Base-by-base conservation (phyloP, 2,888 invertebrate species). In the Bursaphelenchus okinawaensis region DNA sequence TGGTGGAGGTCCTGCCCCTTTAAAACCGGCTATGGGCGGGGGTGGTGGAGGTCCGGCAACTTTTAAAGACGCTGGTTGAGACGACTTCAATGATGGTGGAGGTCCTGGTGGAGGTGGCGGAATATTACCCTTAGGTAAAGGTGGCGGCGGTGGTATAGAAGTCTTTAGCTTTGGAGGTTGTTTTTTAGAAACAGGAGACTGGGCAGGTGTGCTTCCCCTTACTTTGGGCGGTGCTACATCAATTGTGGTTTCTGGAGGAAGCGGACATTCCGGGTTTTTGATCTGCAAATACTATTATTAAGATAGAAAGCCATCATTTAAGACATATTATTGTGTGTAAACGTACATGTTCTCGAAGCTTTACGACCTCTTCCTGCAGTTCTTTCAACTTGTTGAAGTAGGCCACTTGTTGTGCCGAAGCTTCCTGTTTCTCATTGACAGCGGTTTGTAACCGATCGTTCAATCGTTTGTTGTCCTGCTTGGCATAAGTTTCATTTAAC, bases 311-410 rank as follows among this genome's bases (percentile, higher is more conserved):
- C 7, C 12, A 9, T 54, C 16, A 12, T 12, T 12, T 40, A 12
- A 16, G 40, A 16, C 40, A 12, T 40, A 16, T 40, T 40, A 16
- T 40, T 16, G 40, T 27, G n/a, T n/a, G n/a, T n/a, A 7, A 52
- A n/a, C 65, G 51, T 31, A 68, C 68, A 62, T 68, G 62, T 56
- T 68, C 52, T 7, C 68, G 60, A 9, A 68, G 31, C 23, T 67
- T 20, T 0, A 0, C 6, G 27, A 52, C 55, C 54, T 68, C 68
- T 22, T 66, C 40, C 9, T 61, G 60, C 19, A 29, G 67, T 52
- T 68, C 66, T 26, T 51, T 20, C 29, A 68, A 20, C 55, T 68
- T 68, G 20, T 68, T 26, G 29, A 51, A 68, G 51, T 68, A 68
- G 27, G 28, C 54, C 16, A 40, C 52, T 24, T 68, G 68, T 62